Conservation (phyloP, 2,888 invertebrate species). For the Lochmaea capreae region DNA sequence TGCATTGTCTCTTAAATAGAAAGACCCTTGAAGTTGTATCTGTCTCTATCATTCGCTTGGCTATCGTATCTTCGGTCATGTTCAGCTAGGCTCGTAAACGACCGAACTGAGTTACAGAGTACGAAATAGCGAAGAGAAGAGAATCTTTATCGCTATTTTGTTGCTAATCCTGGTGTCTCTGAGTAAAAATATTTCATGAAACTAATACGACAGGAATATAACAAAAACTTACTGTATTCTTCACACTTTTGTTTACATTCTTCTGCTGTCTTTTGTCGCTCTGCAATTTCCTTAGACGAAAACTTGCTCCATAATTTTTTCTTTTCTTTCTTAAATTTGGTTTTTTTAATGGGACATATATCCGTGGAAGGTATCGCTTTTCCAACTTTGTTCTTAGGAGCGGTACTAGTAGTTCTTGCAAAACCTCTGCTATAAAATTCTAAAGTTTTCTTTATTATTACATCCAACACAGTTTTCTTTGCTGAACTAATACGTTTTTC, state of each 20-base stretch:
- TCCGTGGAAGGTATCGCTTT: background rate
- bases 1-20: too few relatives aligned
- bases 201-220: background rate
- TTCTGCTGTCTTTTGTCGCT: background rate
- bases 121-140: too few relatives aligned
- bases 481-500: background rate
- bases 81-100: too few relatives aligned
- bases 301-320: slow-evolving; percentile 17
- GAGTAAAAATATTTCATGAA: background rate
- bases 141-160: too few relatives aligned
- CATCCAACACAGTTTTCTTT: background rate
- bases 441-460: background rate
- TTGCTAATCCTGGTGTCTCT: too few relatives aligned
- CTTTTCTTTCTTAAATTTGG: background rate
- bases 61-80: too few relatives aligned
- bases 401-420: background rate
- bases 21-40: too few relatives aligned
- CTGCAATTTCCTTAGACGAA: slow-evolving; percentile 3
- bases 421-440: background rate
- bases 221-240: background rate
- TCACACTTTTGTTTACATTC: slow-evolving; percentile 4
- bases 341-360: slow-evolving; percentile 8
- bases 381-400: background rate
- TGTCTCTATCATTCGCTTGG: too few relatives aligned
- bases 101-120: too few relatives aligned